phyloP scores from a whole-genome alignment of 2,888 invertebrate species.

The Amaurobius ferox region DNA sequence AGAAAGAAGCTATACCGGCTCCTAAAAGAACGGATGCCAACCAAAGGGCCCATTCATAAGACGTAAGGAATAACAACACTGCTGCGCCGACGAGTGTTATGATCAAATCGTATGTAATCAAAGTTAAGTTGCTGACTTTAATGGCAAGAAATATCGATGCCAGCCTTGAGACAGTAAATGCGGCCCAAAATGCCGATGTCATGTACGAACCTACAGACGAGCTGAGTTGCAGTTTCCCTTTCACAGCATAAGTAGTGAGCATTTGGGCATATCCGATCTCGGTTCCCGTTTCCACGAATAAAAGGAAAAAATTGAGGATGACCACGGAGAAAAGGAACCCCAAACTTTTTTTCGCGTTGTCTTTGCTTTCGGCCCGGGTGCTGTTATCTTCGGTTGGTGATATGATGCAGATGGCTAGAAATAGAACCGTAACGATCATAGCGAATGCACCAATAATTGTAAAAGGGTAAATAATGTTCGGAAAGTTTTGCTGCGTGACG shows the following conservation, averaged over 20 bases:
- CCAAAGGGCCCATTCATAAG: constrained; percentile 77
- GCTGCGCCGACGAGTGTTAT: constrained; percentile 76
- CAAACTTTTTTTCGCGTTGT: constrained; percentile 20
- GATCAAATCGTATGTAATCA: constrained; percentile 77
- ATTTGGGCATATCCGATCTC: constrained; percentile 79
- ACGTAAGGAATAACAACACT: constrained; percentile 75
- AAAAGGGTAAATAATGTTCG: constrained; percentile 75
- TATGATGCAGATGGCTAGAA: constrained; percentile 74
- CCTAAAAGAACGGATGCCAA: constrained; percentile 78
- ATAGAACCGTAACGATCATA: constrained; percentile 76
- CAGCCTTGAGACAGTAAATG: constrained; percentile 76
- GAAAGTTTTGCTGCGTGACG: not conserved
- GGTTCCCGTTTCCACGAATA: constrained; percentile 78
- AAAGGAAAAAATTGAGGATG: constrained; percentile 77
- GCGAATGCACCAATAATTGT: constrained; percentile 77
- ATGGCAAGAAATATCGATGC: constrained; percentile 78
- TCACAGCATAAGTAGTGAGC: constrained; percentile 77
- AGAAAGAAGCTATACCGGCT: constrained; percentile 79
- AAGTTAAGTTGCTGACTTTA: constrained; percentile 77
- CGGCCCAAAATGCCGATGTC: constrained; percentile 79
- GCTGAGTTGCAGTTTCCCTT: constrained; percentile 76
- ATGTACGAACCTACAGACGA: constrained; percentile 77
- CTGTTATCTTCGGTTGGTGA: constrained; percentile 36
- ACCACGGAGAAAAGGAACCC: constrained; percentile 76
- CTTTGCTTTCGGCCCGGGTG: not conserved